phyloP scores from a whole-genome alignment of 2,888 invertebrate genomes.

The Chirona hameri region DNA sequence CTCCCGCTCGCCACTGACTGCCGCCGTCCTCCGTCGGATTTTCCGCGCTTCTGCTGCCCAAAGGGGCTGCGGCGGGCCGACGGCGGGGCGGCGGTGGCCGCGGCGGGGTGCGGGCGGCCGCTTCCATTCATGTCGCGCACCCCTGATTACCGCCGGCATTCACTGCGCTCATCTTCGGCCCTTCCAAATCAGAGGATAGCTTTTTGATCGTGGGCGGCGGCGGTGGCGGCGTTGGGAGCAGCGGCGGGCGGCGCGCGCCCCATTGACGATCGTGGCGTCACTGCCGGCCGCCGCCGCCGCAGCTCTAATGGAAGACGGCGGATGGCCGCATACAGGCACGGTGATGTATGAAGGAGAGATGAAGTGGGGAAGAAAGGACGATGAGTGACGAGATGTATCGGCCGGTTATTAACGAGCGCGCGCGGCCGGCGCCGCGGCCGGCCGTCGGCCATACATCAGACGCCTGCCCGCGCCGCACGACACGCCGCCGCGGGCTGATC shows the following conservation, averaged over 20 bases:
- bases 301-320: conserved; percentile 12
- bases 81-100: background rate
- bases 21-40: background rate
- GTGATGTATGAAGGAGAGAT: conserved; percentile 26
- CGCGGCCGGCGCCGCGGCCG: background rate
- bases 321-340: conserved; percentile 8
- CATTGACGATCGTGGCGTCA: background rate
- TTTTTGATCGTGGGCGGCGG: conserved; percentile 4
- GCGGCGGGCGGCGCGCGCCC: background rate
- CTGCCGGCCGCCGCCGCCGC: background rate
- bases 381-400: conserved; percentile 27
- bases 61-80: background rate
- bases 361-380: conserved; percentile 28
- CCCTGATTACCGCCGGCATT: conserved; percentile 23
- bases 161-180: conserved; percentile 26
- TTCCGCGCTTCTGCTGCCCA: background rate
- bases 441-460: background rate
- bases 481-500: background rate
- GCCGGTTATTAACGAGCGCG: conserved; percentile 22
- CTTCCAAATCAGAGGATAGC: conserved; percentile 24
- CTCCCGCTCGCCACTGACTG: too few species aligned
- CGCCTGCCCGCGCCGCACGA: background rate
- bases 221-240: background rate
- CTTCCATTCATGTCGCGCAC: background rate
- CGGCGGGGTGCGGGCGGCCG: background rate